Evolutionary conservation across 1,140 invertebrate species (phyloP), one percentile per base, ranked within the genome.

Genomic region (Cepaea nemoralis): DNA sequence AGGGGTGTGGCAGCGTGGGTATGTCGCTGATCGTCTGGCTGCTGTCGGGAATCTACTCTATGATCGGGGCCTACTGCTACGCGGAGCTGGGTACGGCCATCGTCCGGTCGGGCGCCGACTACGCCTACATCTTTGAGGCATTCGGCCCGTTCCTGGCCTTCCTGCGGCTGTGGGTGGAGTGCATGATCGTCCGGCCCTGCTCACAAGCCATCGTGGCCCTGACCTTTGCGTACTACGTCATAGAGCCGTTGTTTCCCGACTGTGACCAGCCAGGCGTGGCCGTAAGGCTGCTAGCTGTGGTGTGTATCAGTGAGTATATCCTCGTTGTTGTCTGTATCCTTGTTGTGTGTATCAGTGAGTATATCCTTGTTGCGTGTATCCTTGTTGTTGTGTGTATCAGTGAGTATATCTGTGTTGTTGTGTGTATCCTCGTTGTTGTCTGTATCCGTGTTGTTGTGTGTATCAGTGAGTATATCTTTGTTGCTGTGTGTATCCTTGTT

Each of bases 1-100:
- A 94, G 84, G 93, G 95, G 88, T 95, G 96, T 0, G 96, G 96
- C 27, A 97, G 96, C 12, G 94, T 97, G 0, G 96, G 94, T n/a
- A 91, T 96, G 83, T 95, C 96, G 84, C 91, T 98, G 0, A 91
- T 97, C 24, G 93, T 97, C 42, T 98, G 97, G 96, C 92, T 93
- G 6, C 89, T 94, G 2, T 96, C 96, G 87, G 97, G 97, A 78
- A 82, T 95, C 2, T 93, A 97, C 79, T 96, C 96, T 0, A 93
- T 97, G 87, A 91, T 97, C 83, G 91, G 91, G 39, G 88, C 90
- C 31, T 90, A 88, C 78, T 89, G 89, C 83, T 90, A 91, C 85
- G 87, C 90, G 0, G 91, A 91, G 85, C 85, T 91, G 1, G 91
- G 91, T 42, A 90, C 89, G 14, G 83, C 86, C 3, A 91, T 91